Base-by-base conservation (phyloP, 1,140 invertebrate species). In the Zelostemma sp. region DNA sequence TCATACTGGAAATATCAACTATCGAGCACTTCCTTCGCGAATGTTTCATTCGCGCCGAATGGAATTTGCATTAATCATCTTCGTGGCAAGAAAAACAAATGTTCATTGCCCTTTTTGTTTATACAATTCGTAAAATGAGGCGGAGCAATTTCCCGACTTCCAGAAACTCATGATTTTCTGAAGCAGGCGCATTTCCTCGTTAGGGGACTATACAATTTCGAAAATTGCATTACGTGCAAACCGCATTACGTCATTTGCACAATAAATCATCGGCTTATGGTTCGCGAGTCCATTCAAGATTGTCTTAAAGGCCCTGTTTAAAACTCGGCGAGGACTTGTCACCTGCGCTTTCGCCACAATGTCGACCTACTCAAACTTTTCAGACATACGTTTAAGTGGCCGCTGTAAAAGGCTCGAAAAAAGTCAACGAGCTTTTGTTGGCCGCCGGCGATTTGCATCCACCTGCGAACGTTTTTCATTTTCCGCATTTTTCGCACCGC, bases 281-380 rank as follows among this genome's bases (percentile, higher is more conserved):
- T 40, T 40, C 11, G 14, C 11, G 14, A 40, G 11, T 40, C 11
- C n/a, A 40, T 40, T 11, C 11, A 40, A 40, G 3, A 40, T 12
- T 40, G 11, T 40, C 35, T 12, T 40, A 11, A 12, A 40, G 3
- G 14, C 14, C 11, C 11, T 5, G n/a, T 6, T 11, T 40, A 6
- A 40, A 15, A 40, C 11, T 40, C 35, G 5, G 28, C 11, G 28
- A 31, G 11, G 11, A 31, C 28, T 31, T 40, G 35, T 40, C 3
- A 40, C 35, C 35, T 40, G n/a, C 14, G 3, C 14, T 40, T 40
- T 6, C 11, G 14, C 35, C 35, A 40, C 14, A 40, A 40, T 40
- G 3, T 40, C n/a, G 35, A 40, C 11, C 35, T 40, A 40, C n/a
- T 40, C 14, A 15, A 40, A 40, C 35, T 40, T 40, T 40, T 40